Evolutionary conservation across 2,888 invertebrate genomes (phyloP).

Genomic region (Xylocampa areola): DNA sequence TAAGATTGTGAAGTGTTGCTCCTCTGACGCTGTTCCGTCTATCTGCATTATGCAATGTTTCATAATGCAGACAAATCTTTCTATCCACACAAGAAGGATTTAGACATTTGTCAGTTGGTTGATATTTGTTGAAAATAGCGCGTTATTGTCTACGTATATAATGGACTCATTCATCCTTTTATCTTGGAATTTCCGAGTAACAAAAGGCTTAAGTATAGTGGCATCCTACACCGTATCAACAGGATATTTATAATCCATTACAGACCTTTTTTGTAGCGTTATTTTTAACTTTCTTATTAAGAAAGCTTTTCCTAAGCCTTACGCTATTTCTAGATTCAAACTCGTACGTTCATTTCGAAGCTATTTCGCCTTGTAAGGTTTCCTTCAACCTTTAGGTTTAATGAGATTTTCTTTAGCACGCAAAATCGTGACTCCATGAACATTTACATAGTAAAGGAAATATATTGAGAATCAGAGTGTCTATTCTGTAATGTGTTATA

Average conservation of each 20-base stretch:
- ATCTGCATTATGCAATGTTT: slow-evolving; percentile 63
- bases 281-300: slow-evolving; percentile 19
- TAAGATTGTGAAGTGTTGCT: slow-evolving; percentile 63
- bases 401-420: slow-evolving; percentile 43
- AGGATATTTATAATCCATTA: slow-evolving; percentile 23
- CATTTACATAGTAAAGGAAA: slow-evolving; percentile 37
- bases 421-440: slow-evolving; percentile 27
- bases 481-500: slow-evolving; percentile 53
- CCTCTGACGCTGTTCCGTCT: slow-evolving; percentile 60
- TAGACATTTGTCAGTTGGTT: slow-evolving; percentile 20
- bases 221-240: not conserved
- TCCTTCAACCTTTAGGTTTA: slow-evolving; percentile 23
- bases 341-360: slow-evolving; percentile 21
- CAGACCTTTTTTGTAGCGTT: slow-evolving; percentile 8
- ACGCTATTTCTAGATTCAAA: slow-evolving; percentile 18
- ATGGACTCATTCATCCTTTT: slow-evolving; percentile 10
- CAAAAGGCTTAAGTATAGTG: not conserved
- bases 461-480: slow-evolving; percentile 49
- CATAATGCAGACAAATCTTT: slow-evolving; percentile 35
- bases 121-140: slow-evolving; percentile 9
- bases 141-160: slow-evolving; percentile 10
- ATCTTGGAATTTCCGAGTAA: not conserved
- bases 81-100: slow-evolving; percentile 23
- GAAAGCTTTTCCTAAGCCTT: slow-evolving; percentile 20
- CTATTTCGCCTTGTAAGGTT: slow-evolving; percentile 22